phyloP scores from a whole-genome alignment of 1,140 invertebrate genomes.

The Bombus waltoni region DNA sequence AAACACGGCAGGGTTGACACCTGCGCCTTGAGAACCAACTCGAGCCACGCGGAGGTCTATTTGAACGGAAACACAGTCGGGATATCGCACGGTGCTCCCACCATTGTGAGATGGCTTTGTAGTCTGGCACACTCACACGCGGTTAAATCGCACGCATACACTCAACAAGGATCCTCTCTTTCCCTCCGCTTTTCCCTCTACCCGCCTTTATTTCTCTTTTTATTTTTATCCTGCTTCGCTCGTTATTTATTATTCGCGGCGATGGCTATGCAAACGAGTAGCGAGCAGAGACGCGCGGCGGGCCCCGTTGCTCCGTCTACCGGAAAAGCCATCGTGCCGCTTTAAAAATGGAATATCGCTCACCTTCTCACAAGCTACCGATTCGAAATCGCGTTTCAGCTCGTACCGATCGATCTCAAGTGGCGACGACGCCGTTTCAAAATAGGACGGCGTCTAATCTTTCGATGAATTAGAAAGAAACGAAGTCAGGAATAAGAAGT shows the following conservation, averaged over 20 bases:
- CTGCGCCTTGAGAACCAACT: conserved; percentile 71
- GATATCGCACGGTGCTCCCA: conserved; percentile 71
- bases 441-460: background rate
- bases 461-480: background rate
- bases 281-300: conserved; percentile 1
- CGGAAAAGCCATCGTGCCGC: conserved; percentile 47
- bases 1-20: conserved; percentile 74
- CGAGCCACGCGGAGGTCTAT: conserved; percentile 59
- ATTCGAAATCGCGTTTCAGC: background rate
- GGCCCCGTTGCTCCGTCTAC: conserved; percentile 41
- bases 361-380: background rate
- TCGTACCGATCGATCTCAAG: background rate
- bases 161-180: conserved; percentile 14
- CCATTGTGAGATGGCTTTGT: conserved; percentile 74
- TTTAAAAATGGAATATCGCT: conserved; percentile 46
- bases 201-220: background rate
- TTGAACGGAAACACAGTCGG: conserved; percentile 73
- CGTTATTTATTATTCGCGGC: conserved; percentile 56
- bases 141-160: conserved; percentile 40
- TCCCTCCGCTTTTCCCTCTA: background rate
- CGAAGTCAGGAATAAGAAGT: background rate
- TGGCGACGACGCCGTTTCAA: background rate
- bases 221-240: conserved; percentile 43
- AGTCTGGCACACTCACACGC: conserved; percentile 57
- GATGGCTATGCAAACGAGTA: conserved; percentile 63